Evolutionary conservation across 2,888 invertebrate genomes (phyloP).

Genomic region (Patella ulyssiponensis): DNA sequence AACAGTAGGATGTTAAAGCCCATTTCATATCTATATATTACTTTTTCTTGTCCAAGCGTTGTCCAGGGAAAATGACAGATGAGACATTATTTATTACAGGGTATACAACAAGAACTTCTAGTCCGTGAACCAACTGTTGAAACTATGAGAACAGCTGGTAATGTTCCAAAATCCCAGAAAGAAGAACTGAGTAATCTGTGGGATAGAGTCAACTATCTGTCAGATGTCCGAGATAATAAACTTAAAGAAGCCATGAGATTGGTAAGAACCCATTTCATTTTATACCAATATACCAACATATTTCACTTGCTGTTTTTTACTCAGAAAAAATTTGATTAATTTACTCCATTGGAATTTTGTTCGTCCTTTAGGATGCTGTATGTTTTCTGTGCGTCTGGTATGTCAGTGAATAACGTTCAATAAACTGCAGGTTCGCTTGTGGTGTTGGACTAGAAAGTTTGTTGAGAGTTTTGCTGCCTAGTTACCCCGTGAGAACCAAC

Average conservation of each 20-base stretch:
- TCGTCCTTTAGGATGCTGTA: no score
- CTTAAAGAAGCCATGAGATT: constrained; percentile 68
- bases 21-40: background rate
- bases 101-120: constrained; percentile 68
- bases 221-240: constrained; percentile 62
- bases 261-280: constrained; percentile 45
- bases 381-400: no score
- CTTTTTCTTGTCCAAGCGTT: background rate
- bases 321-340: no score
- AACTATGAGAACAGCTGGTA: constrained; percentile 64
- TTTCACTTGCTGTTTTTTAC: no score
- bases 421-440: no score
- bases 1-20: background rate
- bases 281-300: no score
- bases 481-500: no score
- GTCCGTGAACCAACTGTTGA: constrained; percentile 64
- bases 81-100: constrained; percentile 45
- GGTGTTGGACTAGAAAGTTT: no score
- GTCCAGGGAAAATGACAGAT: background rate
- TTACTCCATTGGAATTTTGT: no score
- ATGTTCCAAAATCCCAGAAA: constrained; percentile 59
- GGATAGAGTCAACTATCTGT: constrained; percentile 65
- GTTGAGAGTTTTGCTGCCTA: no score
- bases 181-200: constrained; percentile 66
- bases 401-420: no score